These are phyloP conservation scores for Peromyscus polionotus DNA, from an alignment of 2,113 vertebrate species.

Conservation along the genomic window DNA sequence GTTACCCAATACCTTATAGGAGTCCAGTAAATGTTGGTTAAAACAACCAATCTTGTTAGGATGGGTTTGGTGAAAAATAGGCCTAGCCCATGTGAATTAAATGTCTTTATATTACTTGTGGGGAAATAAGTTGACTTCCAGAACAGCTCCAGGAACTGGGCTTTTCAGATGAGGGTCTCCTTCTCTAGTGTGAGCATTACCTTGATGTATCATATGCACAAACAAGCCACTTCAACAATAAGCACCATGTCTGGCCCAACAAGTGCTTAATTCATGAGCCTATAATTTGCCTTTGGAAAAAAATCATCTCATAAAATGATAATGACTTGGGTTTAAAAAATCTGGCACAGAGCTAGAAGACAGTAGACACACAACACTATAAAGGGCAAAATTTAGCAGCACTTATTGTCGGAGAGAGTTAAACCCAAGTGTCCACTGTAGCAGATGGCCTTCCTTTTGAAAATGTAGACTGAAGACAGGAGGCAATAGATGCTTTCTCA, in stretches of 20 bases:
- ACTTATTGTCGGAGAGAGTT: conserved; percentile 77
- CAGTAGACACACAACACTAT: conserved; percentile 79
- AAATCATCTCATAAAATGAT: conserved; percentile 59
- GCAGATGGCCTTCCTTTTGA: conserved; percentile 75
- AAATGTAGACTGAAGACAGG: conserved; percentile 73
- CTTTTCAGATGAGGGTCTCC: neutral
- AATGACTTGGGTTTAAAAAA: conserved; percentile 63
- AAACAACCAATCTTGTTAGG: conserved; percentile 24
- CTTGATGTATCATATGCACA: neutral
- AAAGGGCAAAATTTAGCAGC: conserved; percentile 85
- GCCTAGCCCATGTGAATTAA: conserved; percentile 10
- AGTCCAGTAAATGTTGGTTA: neutral
- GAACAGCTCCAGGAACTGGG: neutral
- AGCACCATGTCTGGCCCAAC: conserved; percentile 34
- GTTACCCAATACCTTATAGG: neutral
- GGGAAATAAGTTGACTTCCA: conserved; percentile 9
- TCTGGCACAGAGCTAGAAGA: conserved; percentile 5
- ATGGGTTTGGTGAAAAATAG: neutral
- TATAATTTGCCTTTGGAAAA: conserved; percentile 74
- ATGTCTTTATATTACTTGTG: neutral
- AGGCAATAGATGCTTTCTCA: conserved; percentile 81
- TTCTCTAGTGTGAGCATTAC: neutral
- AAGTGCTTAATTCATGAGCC: conserved; percentile 66
- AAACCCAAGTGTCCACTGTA: conserved; percentile 85
- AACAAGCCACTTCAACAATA: conserved; percentile 58